Percentiles rank a stretch among this genome's conserved stretches.
phyloP scores from a whole-genome alignment of 1,140 invertebrate species.

The Drosophila arizonae region DNA sequence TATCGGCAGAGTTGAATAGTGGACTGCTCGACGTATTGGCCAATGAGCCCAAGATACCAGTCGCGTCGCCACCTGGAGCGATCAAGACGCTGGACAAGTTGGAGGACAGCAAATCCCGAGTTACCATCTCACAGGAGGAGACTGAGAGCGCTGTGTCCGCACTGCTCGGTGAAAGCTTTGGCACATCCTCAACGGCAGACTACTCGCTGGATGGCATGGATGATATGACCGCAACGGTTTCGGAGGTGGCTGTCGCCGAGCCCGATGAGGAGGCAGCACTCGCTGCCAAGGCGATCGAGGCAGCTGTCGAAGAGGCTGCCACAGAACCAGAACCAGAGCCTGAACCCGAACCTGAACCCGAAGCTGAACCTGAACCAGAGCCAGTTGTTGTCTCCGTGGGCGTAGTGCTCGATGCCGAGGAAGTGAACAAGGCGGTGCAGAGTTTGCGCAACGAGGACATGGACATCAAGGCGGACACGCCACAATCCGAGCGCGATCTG shows the following conservation, averaged over 20 bases:
- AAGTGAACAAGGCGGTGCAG: constrained; percentile 90
- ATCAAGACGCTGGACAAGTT: constrained; percentile 84
- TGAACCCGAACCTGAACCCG: constrained; percentile 32
- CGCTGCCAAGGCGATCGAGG: constrained; percentile 76
- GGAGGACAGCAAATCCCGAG: constrained; percentile 89
- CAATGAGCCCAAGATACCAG: constrained; percentile 83
- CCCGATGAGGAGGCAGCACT: constrained; percentile 74
- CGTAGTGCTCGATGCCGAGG: constrained; percentile 86
- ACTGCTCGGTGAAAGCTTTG: constrained; percentile 92
- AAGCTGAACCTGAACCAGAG: constrained; percentile 46
- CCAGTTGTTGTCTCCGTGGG: constrained; percentile 36
- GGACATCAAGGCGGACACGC: constrained; percentile 92
- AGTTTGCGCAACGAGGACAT: constrained; percentile 89
- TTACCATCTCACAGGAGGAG: constrained; percentile 95
- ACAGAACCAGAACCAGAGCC: constrained; percentile 42
- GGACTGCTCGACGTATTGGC: constrained; percentile 68
- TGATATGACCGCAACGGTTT: constrained; percentile 70
- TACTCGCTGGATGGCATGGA: constrained; percentile 84
- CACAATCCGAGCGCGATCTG: constrained; percentile 91
- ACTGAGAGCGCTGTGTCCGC: constrained; percentile 96
- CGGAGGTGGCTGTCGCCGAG: constrained; percentile 55
- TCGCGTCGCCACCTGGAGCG: constrained; percentile 75
- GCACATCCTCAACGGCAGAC: constrained; percentile 84
- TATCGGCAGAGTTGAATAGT: constrained; percentile 85
- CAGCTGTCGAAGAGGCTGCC: constrained; percentile 51